Evolutionary conservation across 2,888 invertebrate genomes (phyloP).

Genomic region (Stegana nigrithorax): DNA sequence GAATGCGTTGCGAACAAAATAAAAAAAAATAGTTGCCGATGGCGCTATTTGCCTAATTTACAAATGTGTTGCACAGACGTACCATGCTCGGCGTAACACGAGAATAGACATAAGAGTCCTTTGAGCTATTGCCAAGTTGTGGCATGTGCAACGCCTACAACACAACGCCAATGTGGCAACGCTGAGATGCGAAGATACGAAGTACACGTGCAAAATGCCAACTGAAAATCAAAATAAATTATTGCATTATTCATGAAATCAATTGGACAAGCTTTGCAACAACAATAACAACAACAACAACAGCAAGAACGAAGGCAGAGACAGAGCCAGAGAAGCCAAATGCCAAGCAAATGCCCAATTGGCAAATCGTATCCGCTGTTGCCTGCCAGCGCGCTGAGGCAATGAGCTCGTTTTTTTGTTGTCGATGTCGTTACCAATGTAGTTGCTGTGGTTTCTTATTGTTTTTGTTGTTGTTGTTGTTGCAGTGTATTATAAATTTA

Average conservation of each 20-base stretch:
- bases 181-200: too few relatives aligned
- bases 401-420: background rate
- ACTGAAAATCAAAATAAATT: slow-evolving; percentile 13
- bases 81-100: too few relatives aligned
- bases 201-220: background rate
- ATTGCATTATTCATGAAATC: slow-evolving; percentile 50
- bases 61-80: too few relatives aligned
- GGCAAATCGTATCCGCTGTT: background rate
- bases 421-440: background rate
- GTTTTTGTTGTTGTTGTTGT: background rate
- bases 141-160: too few relatives aligned
- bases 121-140: too few relatives aligned
- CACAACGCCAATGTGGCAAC: too few relatives aligned
- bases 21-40: too few relatives aligned
- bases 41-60: too few relatives aligned
- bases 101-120: too few relatives aligned
- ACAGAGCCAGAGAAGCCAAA: slow-evolving; percentile 13
- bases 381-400: background rate
- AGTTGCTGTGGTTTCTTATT: background rate
- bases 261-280: slow-evolving; percentile 57
- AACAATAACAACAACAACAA: slow-evolving; percentile 35
- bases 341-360: slow-evolving; percentile 15
- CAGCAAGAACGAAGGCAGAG: slow-evolving; percentile 20
- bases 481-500: slow-evolving; percentile 20
- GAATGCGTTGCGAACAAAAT: too few relatives aligned